Evolutionary conservation across 2,113 vertebrate genomes (phyloP).

Genomic region (Neomonachus schauinslandi): DNA sequence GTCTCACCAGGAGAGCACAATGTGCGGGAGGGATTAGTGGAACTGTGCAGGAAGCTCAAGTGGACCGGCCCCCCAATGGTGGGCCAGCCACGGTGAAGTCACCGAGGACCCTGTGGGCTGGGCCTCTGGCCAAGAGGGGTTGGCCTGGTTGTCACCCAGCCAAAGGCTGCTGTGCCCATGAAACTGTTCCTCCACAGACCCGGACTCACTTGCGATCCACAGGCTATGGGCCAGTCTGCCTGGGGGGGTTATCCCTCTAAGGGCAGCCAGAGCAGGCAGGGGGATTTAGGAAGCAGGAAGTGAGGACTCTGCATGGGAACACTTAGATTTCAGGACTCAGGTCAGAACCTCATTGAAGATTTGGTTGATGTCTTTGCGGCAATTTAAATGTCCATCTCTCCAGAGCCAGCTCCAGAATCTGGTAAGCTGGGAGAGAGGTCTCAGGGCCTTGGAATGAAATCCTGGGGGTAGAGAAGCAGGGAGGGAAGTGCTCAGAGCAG

Average conservation of each 20-base stretch:
- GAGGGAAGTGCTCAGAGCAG: neutral
- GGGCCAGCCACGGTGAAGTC: neutral
- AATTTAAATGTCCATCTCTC: neutral
- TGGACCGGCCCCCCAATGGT: rapidly evolving
- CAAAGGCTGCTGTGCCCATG: neutral
- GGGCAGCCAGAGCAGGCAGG: neutral
- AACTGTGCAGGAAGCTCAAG: neutral
- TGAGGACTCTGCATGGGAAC: neutral
- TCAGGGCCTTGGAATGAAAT: neutral
- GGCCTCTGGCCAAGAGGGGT: neutral
- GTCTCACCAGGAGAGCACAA: neutral
- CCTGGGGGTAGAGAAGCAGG: neutral
- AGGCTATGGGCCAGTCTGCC: neutral
- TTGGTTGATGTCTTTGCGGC: neutral
- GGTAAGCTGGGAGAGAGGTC: neutral
- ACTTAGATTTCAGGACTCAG: neutral
- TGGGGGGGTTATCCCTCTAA: neutral
- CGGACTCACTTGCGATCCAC: neutral
- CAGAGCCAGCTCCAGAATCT: neutral
- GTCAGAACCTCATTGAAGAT: neutral
- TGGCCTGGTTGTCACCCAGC: neutral
- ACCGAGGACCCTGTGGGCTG: neutral
- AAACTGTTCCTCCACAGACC: neutral
- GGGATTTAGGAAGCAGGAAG: neutral
- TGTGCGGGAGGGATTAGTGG: neutral